These are phyloP conservation scores for Drosophila tani DNA, from an alignment of 1,140 invertebrate species.

Conservation along the genomic window DNA sequence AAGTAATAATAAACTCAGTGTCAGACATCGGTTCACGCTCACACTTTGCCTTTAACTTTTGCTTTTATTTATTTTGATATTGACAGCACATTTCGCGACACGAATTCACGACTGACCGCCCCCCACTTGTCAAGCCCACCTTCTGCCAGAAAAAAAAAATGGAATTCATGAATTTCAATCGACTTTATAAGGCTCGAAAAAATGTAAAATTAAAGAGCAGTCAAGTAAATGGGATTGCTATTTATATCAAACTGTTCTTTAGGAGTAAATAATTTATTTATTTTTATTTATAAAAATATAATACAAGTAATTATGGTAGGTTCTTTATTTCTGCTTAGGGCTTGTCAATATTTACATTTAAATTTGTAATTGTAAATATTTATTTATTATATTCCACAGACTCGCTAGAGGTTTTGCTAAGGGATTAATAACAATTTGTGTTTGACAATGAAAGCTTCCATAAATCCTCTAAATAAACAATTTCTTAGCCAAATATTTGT, in stretches of 20 bases:
- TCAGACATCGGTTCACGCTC: conserved; percentile 15
- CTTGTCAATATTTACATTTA: too few relatives aligned
- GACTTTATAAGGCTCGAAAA: background rate
- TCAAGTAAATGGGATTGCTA: background rate
- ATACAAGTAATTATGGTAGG: too few relatives aligned
- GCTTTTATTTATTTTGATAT: conserved; percentile 24
- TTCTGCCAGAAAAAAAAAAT: conserved; percentile 5
- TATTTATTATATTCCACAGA: too few relatives aligned
- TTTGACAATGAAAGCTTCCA: background rate
- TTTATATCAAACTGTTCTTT: background rate
- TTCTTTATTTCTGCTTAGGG: too few relatives aligned
- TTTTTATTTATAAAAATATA: too few relatives aligned
- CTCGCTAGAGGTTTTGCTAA: background rate
- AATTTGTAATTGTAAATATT: too few relatives aligned
- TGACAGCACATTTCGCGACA: conserved; percentile 15
- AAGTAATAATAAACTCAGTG: conserved; percentile 39
- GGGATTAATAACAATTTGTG: background rate
- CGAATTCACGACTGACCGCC: conserved; percentile 13
- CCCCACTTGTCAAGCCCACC: conserved; percentile 21
- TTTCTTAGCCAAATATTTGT: background rate
- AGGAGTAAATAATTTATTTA: too few relatives aligned
- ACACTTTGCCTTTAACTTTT: background rate
- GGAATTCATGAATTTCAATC: conserved; percentile 15
- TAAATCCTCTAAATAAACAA: background rate
- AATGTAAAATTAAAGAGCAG: background rate